These are phyloP conservation scores for Decapterus maruadsi DNA, from an alignment of 2,797 vertebrate genomes.

Conservation along the genomic window DNA sequence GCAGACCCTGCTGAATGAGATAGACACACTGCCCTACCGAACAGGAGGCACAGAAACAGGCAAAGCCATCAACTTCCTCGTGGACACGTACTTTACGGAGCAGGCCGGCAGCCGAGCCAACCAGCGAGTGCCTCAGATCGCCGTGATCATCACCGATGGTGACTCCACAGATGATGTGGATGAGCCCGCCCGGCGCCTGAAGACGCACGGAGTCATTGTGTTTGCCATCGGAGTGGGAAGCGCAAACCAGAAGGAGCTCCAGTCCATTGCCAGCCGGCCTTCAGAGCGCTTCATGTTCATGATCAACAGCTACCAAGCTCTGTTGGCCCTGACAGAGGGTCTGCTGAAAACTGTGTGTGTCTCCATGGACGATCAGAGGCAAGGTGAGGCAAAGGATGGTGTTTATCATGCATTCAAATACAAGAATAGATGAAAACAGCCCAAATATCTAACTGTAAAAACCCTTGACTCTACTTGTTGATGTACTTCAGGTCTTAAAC, in stretches of 20 bases:
- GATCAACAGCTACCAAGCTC: constrained; percentile 77
- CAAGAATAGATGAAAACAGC: constrained; percentile 1
- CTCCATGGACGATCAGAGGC: constrained; percentile 74
- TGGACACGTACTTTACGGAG: constrained; percentile 75
- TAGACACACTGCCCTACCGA: constrained; percentile 78
- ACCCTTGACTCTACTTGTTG: too few species aligned
- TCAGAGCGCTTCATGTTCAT: constrained; percentile 78
- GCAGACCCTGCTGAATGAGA: constrained; percentile 73
- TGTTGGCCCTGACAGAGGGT: constrained; percentile 66
- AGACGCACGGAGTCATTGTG: constrained; percentile 80
- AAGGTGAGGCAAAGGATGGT: constrained; percentile 75
- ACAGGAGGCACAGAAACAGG: constrained; percentile 83
- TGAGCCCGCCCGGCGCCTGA: constrained; percentile 72
- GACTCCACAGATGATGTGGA: constrained; percentile 82
- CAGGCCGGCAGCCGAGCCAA: constrained; percentile 79
- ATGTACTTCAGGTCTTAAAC: background rate
- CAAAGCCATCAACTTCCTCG: constrained; percentile 84
- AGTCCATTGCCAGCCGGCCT: constrained; percentile 85
- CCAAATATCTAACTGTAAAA: background rate
- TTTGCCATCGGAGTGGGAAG: constrained; percentile 85
- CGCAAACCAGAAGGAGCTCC: constrained; percentile 71
- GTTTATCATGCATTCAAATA: background rate
- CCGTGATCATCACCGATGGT: constrained; percentile 87
- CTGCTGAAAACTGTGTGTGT: constrained; percentile 83
- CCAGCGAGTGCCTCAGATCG: constrained; percentile 85